These are phyloP conservation scores for Pseudonaja textilis DNA, from an alignment of 2,113 vertebrate species.

Conservation along the genomic window DNA sequence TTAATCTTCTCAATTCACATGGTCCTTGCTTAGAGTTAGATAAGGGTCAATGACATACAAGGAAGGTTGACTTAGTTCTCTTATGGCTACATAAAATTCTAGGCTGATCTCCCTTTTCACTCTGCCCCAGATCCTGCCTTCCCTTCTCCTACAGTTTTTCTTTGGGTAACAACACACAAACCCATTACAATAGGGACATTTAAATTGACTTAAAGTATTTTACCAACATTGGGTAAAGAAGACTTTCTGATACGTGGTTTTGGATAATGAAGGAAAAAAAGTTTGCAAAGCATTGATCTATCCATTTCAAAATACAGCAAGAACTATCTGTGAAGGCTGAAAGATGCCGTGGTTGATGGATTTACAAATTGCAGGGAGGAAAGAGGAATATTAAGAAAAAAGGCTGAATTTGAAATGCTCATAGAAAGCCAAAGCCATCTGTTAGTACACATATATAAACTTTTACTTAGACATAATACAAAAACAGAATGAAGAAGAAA, in stretches of 20 bases:
- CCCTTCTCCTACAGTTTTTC: background rate
- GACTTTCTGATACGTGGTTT: too few species aligned
- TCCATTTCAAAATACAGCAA: background rate
- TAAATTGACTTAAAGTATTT: too few species aligned
- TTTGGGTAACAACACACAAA: background rate
- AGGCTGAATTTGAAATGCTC: background rate
- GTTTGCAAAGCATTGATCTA: background rate
- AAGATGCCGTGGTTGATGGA: background rate
- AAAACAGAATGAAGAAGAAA: background rate
- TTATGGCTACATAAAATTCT: background rate
- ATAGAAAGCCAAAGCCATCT: background rate
- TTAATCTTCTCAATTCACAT: background rate
- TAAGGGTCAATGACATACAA: background rate
- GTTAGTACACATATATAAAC: background rate
- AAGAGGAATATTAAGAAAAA: background rate
- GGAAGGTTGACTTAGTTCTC: background rate
- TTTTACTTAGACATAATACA: background rate
- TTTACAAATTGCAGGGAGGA: background rate
- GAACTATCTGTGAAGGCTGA: background rate
- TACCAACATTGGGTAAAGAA: too few species aligned
- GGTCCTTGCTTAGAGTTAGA: background rate
- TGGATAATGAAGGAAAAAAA: too few species aligned
- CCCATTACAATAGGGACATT: too few species aligned
- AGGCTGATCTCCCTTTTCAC: background rate
- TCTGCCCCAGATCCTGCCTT: background rate